These are phyloP conservation scores for Chrysaora quinquecirrha DNA, from an alignment of 30 jellyfish, hydroid and myxozoan genomes.

Conservation along the genomic window DNA sequence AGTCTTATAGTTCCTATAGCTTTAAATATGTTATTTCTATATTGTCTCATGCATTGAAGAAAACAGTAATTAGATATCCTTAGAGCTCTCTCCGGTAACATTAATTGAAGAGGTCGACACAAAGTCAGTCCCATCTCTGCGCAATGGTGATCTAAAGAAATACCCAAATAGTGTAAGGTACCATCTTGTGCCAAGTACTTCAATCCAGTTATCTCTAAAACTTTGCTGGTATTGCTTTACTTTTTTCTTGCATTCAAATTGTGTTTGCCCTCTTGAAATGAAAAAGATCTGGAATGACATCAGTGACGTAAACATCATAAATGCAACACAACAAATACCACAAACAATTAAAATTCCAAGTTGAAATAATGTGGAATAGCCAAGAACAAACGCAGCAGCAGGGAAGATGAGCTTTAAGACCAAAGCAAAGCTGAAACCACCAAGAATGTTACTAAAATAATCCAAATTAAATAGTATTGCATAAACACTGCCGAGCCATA, in stretches of 20 bases:
- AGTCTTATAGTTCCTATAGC: no score
- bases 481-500: constrained; percentile 88
- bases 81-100: not conserved
- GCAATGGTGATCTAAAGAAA: constrained; percentile 69
- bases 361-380: constrained; percentile 59
- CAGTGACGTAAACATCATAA: constrained; percentile 82
- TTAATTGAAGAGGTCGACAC: not conserved
- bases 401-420: constrained; percentile 81
- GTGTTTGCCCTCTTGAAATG: constrained; percentile 96
- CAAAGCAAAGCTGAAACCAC: constrained; percentile 47
- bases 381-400: constrained; percentile 71
- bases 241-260: constrained; percentile 91
- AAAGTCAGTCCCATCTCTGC: constrained; percentile 92
- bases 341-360: constrained; percentile 61
- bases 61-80: constrained; percentile 1
- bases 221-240: constrained; percentile 40
- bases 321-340: constrained; percentile 84
- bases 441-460: constrained; percentile 65
- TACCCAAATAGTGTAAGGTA: constrained; percentile 69
- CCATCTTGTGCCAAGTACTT: constrained; percentile 90
- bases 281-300: constrained; percentile 83
- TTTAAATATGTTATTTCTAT: no score
- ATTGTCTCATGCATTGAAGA: no score
- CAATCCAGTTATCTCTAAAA: constrained; percentile 66
- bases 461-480: constrained; percentile 72